Conservation (phyloP, 2,113 vertebrate species). For the Enhydra lutris region DNA sequence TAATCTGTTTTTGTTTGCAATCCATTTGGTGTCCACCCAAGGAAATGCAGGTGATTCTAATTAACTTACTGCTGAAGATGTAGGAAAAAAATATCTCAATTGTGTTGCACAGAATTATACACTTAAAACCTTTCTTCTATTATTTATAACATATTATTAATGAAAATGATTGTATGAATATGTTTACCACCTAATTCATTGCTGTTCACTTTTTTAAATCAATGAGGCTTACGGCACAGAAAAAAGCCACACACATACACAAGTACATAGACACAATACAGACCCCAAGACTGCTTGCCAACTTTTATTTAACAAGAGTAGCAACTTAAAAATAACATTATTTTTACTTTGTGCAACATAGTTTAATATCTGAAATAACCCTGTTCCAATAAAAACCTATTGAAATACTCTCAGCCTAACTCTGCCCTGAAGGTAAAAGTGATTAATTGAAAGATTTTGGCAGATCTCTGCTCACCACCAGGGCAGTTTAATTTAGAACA, state of each 20-base stretch:
- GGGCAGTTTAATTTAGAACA: constrained; percentile 77
- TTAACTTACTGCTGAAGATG: constrained; percentile 88
- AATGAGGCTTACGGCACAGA: constrained; percentile 74
- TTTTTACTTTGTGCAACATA: constrained; percentile 73
- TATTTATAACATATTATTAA: constrained; percentile 84
- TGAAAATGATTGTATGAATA: constrained; percentile 82
- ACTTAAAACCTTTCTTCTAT: constrained; percentile 81
- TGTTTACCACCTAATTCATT: constrained; percentile 81
- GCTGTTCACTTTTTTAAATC: constrained; percentile 80
- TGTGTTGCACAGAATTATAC: constrained; percentile 78
- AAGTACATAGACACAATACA: constrained; percentile 75
- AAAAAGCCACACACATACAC: constrained; percentile 72
- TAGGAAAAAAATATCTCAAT: constrained; percentile 79
- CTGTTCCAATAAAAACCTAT: constrained; percentile 75
- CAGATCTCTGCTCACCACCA: constrained; percentile 68
- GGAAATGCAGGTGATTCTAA: constrained; percentile 94
- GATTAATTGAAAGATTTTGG: constrained; percentile 74
- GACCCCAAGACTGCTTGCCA: constrained; percentile 68
- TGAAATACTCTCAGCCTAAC: constrained; percentile 71
- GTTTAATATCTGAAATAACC: constrained; percentile 76
- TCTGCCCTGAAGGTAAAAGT: constrained; percentile 67
- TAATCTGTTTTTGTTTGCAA: constrained; percentile 88
- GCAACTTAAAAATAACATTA: constrained; percentile 77
- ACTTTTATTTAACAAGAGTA: constrained; percentile 75
- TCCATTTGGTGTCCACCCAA: constrained; percentile 87